A percentile compares a stretch with the other conserved stretches of the same genome.
Conservation (phyloP, 1,140 invertebrate genomes). For the Nebria ingens region DNA sequence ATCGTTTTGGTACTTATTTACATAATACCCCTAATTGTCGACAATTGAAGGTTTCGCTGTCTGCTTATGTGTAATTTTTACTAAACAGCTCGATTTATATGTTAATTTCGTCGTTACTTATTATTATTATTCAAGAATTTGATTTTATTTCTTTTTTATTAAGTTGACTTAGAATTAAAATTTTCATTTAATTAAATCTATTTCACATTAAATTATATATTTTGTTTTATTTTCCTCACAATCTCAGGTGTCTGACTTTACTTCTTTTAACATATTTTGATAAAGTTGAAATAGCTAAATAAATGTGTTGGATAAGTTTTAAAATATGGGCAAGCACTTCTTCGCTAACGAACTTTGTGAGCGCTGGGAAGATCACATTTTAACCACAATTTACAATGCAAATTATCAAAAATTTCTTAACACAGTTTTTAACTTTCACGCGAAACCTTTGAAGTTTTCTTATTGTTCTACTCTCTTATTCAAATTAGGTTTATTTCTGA, state of each 20-base stretch:
- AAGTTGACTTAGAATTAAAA: neutral
- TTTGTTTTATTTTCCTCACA: too few relatives aligned
- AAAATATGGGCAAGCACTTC: neutral
- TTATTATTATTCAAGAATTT: too few relatives aligned
- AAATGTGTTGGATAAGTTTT: too few relatives aligned
- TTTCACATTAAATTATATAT: too few relatives aligned
- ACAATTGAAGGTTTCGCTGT: conserved; percentile 6
- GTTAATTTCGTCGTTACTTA: neutral
- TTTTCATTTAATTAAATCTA: too few relatives aligned
- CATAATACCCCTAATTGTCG: conserved; percentile 9
- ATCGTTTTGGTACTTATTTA: neutral
- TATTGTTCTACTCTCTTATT: neutral
- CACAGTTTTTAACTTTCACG: neutral
- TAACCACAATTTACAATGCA: neutral
- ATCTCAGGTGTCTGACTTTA: too few relatives aligned
- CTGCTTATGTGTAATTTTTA: conserved; percentile 6
- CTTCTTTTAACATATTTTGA: too few relatives aligned
- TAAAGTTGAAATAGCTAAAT: too few relatives aligned
- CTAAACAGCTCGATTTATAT: conserved; percentile 1
- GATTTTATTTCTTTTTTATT: neutral
- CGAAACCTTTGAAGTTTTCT: conserved; percentile 1
- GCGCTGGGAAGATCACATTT: too few relatives aligned
- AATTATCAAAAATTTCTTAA: conserved; percentile 1
- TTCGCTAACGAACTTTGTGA: neutral
- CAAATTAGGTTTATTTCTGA: neutral